Evolutionary conservation across 1,140 invertebrate genomes (phyloP), one percentile per base, ranked within the genome.

Genomic region (Drosophila tristis): DNA sequence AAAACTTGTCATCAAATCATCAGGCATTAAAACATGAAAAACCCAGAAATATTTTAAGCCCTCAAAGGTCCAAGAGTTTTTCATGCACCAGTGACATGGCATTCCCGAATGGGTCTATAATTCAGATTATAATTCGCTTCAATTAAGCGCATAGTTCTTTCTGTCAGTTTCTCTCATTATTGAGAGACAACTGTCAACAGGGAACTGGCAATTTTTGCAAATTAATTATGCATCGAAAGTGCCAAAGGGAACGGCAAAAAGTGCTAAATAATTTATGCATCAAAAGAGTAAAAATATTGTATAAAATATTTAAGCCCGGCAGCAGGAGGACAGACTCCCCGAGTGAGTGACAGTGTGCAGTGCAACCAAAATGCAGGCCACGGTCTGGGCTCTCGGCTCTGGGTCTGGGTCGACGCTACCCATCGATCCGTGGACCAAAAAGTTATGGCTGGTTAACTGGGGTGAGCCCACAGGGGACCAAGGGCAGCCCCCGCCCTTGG

Each of bases 191-290:
- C 49, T 70, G 67, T 58, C 67, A 58, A 25, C 64, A 35, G 65
- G 0, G 35, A 39, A 39, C 9, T 9, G 66, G 31, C 50, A 45
- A 71, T 58, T 1, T 50, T 58, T 44, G 39, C 35, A 70, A 71
- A 71, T 71, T 58, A 71, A 71, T 71, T 71, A 71, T 70, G 53
- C 57, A 71, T 71, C 67, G 45, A 70, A 67, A 43, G 51, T 48
- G 67, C 29, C 54, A 70, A 57, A 58, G 53, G 67, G 70, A 70
- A 58, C 16, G 51, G 35, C 2, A 50, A 70, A 49, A 70, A 49
- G 50, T 48, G 26, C 51, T 53, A 20, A 57, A 35, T 57, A 70
- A 49, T 54, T 70, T 50, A 71, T 71, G 64, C 64, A 71, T 71
- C 44, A 71, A 70, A 70, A 26, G 51, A 31, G 23, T 26, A 42